These are phyloP conservation scores for Drosophila sulfurigaster DNA, from an alignment of 1,140 invertebrate genomes.

Conservation along the genomic window DNA sequence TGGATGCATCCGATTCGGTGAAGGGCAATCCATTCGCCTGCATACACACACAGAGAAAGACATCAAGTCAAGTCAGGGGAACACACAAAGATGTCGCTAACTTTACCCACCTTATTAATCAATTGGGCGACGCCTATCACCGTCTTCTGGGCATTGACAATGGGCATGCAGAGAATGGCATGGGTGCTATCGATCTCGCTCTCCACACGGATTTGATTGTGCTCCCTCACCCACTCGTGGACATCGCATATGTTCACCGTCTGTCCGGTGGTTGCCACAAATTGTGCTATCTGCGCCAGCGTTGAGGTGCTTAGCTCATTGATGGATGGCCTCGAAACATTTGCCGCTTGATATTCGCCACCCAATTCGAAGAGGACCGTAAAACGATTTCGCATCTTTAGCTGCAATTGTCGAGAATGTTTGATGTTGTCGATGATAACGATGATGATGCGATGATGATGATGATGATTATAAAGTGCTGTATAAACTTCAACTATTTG, in stretches of 20 bases:
- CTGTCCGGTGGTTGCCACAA: conserved; percentile 93
- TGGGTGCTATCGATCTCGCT: conserved; percentile 88
- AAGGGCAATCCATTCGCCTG: conserved; percentile 93
- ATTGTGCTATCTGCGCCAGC: conserved; percentile 91
- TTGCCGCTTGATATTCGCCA: conserved; percentile 85
- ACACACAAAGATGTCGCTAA: neutral
- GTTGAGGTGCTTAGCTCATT: conserved; percentile 85
- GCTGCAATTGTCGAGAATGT: conserved; percentile 44
- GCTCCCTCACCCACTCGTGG: conserved; percentile 88
- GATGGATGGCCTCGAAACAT: conserved; percentile 79
- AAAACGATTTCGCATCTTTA: conserved; percentile 88
- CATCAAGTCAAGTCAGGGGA: neutral
- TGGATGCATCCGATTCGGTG: conserved; percentile 94
- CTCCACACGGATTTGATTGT: conserved; percentile 84
- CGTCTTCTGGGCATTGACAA: conserved; percentile 93
- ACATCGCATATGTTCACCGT: conserved; percentile 94
- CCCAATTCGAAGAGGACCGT: conserved; percentile 93
- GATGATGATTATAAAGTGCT: conserved; percentile 14
- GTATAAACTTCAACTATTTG: conserved; percentile 32
- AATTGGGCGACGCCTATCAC: conserved; percentile 97
- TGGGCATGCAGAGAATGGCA: conserved; percentile 95
- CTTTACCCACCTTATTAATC: conserved; percentile 92
- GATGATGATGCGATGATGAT: neutral
- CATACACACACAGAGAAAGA: no score
- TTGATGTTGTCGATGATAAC: neutral